Evolutionary conservation across 2,113 vertebrate genomes (phyloP).

Genomic region (Phalacrocorax pelagicus): DNA sequence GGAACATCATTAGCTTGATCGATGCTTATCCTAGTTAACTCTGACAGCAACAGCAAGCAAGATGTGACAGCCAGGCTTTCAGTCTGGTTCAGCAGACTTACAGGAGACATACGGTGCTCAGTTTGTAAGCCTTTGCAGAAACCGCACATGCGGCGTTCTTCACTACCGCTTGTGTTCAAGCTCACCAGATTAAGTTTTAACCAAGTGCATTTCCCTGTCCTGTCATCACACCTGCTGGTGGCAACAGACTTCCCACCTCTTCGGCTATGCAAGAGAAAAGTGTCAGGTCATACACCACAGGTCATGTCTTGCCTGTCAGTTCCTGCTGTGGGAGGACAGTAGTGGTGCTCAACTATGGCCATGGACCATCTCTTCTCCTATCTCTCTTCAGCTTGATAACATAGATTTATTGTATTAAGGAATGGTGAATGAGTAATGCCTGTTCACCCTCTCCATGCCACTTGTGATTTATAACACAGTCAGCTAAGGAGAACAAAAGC

Average conservation of each 20-base stretch:
- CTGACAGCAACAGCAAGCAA: not conserved
- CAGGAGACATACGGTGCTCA: not conserved
- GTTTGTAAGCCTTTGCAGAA: not conserved
- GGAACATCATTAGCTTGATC: not conserved
- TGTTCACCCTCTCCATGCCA: not conserved
- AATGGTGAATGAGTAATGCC: not conserved
- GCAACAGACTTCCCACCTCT: not conserved
- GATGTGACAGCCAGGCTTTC: not conserved
- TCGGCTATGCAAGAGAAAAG: not conserved
- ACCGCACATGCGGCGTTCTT: not conserved
- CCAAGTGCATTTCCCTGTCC: not conserved
- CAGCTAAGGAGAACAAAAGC: not conserved
- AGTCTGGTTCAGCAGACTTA: not conserved
- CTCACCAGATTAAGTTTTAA: not conserved
- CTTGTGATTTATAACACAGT: not conserved
- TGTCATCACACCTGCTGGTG: not conserved
- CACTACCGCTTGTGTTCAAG: rapidly evolving
- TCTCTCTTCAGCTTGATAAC: not conserved
- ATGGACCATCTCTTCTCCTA: not conserved
- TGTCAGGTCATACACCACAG: not conserved
- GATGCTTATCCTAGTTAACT: not conserved
- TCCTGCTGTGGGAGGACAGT: not conserved
- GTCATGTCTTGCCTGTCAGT: not conserved
- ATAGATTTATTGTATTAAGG: not conserved
- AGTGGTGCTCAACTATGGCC: rapidly evolving